Evolutionary conservation across 1,140 invertebrate genomes (phyloP).

Genomic region (Chironomus striatipennis): DNA sequence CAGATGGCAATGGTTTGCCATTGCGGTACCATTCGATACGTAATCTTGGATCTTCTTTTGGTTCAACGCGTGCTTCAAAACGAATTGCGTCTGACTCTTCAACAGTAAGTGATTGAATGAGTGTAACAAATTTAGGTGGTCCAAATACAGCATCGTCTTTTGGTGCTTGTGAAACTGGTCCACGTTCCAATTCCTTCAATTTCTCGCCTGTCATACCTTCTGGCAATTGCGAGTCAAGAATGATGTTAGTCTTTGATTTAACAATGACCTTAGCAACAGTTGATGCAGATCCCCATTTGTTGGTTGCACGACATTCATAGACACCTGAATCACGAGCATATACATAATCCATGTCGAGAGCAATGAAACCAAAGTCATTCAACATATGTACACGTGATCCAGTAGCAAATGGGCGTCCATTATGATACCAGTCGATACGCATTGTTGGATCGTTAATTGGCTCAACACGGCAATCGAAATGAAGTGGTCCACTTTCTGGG

Average conservation of each 20-base stretch:
- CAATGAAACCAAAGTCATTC: constrained; percentile 89
- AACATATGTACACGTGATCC: constrained; percentile 83
- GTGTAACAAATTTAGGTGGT: constrained; percentile 78
- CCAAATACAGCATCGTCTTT: constrained; percentile 52
- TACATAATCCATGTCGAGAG: constrained; percentile 77
- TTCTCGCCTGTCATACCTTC: constrained; percentile 88
- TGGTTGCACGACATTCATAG: constrained; percentile 76
- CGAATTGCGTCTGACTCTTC: constrained; percentile 85
- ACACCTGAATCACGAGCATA: constrained; percentile 78
- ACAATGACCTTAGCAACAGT: constrained; percentile 75
- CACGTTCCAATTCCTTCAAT: constrained; percentile 84
- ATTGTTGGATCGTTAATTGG: constrained; percentile 77
- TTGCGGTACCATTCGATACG: constrained; percentile 90
- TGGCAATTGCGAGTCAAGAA: constrained; percentile 86
- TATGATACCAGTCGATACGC: constrained; percentile 91
- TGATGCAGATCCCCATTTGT: constrained; percentile 75
- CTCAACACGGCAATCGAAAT: constrained; percentile 87
- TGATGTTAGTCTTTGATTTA: constrained; percentile 78
- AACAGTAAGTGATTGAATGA: constrained; percentile 68
- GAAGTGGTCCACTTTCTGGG: constrained; percentile 75
- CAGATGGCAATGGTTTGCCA: constrained; percentile 75
- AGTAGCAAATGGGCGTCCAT: constrained; percentile 79
- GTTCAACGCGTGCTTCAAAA: constrained; percentile 92
- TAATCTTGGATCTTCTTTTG: constrained; percentile 87
- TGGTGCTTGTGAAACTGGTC: constrained; percentile 56